phyloP scores from a whole-genome alignment of 1,140 invertebrate species.

The Choristoneura fumiferana region DNA sequence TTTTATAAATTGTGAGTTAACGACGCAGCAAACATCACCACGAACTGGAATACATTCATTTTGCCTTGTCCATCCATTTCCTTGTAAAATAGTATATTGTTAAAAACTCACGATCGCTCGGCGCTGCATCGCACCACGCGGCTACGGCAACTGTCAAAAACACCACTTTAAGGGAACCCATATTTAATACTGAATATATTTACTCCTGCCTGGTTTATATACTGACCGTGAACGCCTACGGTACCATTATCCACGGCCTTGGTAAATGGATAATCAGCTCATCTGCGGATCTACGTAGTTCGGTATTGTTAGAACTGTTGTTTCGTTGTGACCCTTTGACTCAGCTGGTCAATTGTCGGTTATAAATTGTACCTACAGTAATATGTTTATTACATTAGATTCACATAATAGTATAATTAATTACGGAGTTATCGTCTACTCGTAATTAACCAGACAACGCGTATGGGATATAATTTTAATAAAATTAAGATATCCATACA shows the following conservation, averaged over 20 bases:
- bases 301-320: constrained; percentile 14
- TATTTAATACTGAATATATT: neutral
- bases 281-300: constrained; percentile 14
- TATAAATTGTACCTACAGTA: too few relatives aligned
- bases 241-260: constrained; percentile 31
- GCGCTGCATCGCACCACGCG: constrained; percentile 3
- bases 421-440: too few relatives aligned
- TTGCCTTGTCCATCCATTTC: too few relatives aligned
- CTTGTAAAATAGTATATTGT: too few relatives aligned
- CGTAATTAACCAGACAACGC: too few relatives aligned
- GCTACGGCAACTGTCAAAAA: neutral
- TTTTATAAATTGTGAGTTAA: too few relatives aligned
- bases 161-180: constrained; percentile 3
- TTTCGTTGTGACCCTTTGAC: constrained; percentile 12
- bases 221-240: constrained; percentile 30
- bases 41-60: too few relatives aligned
- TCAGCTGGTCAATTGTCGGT: neutral
- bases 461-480: too few relatives aligned
- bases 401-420: too few relatives aligned
- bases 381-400: too few relatives aligned
- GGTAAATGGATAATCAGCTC: constrained; percentile 38
- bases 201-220: constrained; percentile 9
- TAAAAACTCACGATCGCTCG: constrained; percentile 7
- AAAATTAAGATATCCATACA: too few relatives aligned
- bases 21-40: too few relatives aligned